A percentile compares a stretch with the other conserved stretches of the same genome.
Evolutionary conservation across 2,888 invertebrate genomes (phyloP).

Genomic region (Corbicula japonica): DNA sequence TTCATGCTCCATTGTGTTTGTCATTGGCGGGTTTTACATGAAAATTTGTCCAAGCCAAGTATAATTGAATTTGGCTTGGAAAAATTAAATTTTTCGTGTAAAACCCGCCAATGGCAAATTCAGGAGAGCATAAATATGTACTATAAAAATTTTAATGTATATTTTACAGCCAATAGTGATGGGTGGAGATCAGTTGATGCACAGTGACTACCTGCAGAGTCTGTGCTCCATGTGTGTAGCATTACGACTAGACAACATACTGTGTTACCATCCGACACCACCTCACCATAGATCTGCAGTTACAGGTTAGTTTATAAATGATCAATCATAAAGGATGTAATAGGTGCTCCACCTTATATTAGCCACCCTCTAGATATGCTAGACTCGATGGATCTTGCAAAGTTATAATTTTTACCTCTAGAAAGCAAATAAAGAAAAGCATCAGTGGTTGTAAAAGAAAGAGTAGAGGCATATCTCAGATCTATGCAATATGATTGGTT

Average conservation of each 20-base stretch:
- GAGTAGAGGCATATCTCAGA: too few species aligned
- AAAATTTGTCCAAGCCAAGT: not conserved
- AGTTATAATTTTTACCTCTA: too few species aligned
- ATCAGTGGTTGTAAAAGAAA: too few species aligned
- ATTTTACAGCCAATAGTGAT: slow-evolving; percentile 86
- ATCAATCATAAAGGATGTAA: too few species aligned
- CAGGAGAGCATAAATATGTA: not conserved
- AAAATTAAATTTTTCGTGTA: not conserved
- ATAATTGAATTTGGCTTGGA: not conserved
- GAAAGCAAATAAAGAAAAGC: too few species aligned
- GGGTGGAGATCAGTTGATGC: slow-evolving; percentile 89
- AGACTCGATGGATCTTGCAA: too few species aligned
- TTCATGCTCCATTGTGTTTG: too few species aligned
- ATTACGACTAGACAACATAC: slow-evolving; percentile 88
- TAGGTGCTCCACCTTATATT: too few species aligned
- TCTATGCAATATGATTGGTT: too few species aligned
- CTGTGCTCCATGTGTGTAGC: slow-evolving; percentile 88
- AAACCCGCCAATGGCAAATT: not conserved
- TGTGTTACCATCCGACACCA: slow-evolving; percentile 87
- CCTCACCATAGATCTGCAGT: slow-evolving; percentile 86
- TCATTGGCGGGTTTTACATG: not conserved
- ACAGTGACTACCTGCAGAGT: slow-evolving; percentile 89
- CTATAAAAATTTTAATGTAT: not conserved
- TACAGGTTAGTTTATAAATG: slow-evolving; percentile 40
- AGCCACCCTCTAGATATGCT: too few species aligned